Conservation (phyloP, 1,140 invertebrate genomes). For the Gryon sp. region DNA sequence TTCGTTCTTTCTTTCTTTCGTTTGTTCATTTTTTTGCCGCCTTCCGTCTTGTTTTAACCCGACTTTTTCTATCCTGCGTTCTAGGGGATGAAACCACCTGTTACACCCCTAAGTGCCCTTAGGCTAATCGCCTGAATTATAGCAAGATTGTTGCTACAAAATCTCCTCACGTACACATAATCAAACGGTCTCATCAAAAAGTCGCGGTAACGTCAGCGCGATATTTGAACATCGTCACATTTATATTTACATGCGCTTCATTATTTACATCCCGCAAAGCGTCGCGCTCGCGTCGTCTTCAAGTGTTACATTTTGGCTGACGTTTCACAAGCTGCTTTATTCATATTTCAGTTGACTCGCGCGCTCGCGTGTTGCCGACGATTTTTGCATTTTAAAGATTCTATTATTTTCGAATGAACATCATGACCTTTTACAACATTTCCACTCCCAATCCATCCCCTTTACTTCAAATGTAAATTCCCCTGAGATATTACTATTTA, state of each 20-base stretch:
- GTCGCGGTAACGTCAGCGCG: slow-evolving; percentile 16
- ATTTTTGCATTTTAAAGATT: slow-evolving; percentile 50
- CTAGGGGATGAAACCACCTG: slow-evolving; percentile 63
- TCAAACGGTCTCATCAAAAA: slow-evolving; percentile 52
- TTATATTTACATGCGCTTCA: slow-evolving; percentile 29
- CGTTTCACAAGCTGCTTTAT: slow-evolving; percentile 34
- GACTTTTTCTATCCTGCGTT: slow-evolving; percentile 50
- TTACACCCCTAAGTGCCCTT: slow-evolving; percentile 65
- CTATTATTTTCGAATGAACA: slow-evolving; percentile 32
- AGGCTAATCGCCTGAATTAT: slow-evolving; percentile 66
- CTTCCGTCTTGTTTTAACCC: not conserved
- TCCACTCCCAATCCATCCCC: not conserved
- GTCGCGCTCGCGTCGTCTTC: slow-evolving; percentile 6
- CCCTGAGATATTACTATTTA: no score
- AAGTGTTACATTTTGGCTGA: slow-evolving; percentile 30
- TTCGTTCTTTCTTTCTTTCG: slow-evolving; percentile 15
- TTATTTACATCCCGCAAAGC: slow-evolving; percentile 27
- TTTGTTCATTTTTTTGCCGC: slow-evolving; percentile 2
- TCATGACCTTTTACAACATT: not conserved
- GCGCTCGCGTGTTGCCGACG: not conserved
- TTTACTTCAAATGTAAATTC: no score
- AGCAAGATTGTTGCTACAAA: slow-evolving; percentile 58
- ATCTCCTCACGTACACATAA: slow-evolving; percentile 62
- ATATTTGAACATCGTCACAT: slow-evolving; percentile 34
- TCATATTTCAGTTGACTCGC: slow-evolving; percentile 35